Evolutionary conservation across 2,113 vertebrate species (phyloP).

Genomic region (Brachyhypopomus occidentalis): DNA sequence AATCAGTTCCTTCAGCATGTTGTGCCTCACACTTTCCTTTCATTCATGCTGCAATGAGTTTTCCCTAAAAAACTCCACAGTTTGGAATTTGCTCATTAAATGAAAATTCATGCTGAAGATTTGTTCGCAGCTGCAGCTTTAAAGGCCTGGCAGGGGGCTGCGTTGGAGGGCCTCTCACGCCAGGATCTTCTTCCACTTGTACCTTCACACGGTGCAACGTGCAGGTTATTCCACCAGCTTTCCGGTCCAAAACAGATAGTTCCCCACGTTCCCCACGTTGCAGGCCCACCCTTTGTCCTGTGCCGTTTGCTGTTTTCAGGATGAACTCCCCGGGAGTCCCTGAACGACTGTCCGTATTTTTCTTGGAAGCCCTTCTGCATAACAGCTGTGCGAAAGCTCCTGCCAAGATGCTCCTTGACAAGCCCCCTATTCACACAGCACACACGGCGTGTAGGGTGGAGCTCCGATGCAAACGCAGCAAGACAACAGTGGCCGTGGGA

Average conservation of each 20-base stretch:
- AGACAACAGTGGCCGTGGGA: conserved; percentile 16
- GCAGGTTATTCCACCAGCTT: not conserved
- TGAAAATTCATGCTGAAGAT: not conserved
- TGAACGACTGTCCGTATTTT: conserved; percentile 35
- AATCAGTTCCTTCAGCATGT: conserved; percentile 63
- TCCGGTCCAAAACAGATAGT: conserved; percentile 19
- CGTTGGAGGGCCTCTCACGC: not conserved
- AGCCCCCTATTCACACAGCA: conserved; percentile 41
- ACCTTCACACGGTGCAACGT: not conserved
- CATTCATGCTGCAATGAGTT: conserved; percentile 36
- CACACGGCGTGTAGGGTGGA: conserved; percentile 30
- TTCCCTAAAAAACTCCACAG: conserved; percentile 7
- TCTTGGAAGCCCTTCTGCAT: conserved; percentile 45
- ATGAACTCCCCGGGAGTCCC: conserved; percentile 36
- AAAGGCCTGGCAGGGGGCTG: not conserved
- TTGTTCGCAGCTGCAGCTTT: not conserved
- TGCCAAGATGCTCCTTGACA: conserved; percentile 30
- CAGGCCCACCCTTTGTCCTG: not conserved
- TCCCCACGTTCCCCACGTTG: conserved; percentile 16
- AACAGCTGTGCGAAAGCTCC: conserved; percentile 59
- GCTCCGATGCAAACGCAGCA: conserved; percentile 14
- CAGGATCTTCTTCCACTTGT: not conserved
- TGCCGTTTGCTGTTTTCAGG: conserved; percentile 8
- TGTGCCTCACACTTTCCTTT: conserved; percentile 4
- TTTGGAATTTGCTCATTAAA: not conserved